Evolutionary conservation across 2,113 vertebrate species (phyloP), one percentile per base, ranked within the genome.

Genomic region (Neomonachus schauinslandi): DNA sequence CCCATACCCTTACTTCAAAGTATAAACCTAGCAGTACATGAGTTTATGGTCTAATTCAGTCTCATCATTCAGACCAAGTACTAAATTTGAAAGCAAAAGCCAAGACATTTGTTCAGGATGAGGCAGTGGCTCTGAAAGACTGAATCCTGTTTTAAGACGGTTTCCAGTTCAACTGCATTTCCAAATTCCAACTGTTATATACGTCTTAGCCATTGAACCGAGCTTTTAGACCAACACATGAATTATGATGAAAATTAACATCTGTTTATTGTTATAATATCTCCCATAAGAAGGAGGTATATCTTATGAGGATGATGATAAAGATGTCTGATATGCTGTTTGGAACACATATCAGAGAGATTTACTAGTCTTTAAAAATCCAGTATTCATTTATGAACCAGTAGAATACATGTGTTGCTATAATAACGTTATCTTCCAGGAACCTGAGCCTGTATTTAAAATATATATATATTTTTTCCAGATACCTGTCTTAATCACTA

Each of bases 181-280:
- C 77, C 49, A 87, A 96, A 92, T 42, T 61, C 69, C 63, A 94
- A 55, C 33, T 84, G 72, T 42, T 51, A 57, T 1, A 69, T 39
- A 92, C 22, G 7, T 76, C 83, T 91, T n/a, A 87, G 42, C 55
- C 87, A 92, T 1, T 31, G 36, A 97, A 81, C 31, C 84, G 76
- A 95, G 39, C 24, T 94, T 91, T 92, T 13, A 77, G 39, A 82
- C 24, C 59, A 94, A 94, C 69, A 94, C 76, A 90, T 95, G 95
- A 96, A 95, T 92, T 69, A 92, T n/a, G 36, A 92, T 89, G 53
- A 97, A 96, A 94, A 89, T 89, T 67, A 96, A 85, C 93, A 97
- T 98, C 96, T 96, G 96, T 49, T 97, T 97, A 93, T 76, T 91
- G 11, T 90, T 91, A 97, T 59, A 89, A 82, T 89, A 84, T 79